These are phyloP conservation scores for Stenotaenia linearis DNA, from an alignment of 2,888 invertebrate genomes.

Conservation along the genomic window DNA sequence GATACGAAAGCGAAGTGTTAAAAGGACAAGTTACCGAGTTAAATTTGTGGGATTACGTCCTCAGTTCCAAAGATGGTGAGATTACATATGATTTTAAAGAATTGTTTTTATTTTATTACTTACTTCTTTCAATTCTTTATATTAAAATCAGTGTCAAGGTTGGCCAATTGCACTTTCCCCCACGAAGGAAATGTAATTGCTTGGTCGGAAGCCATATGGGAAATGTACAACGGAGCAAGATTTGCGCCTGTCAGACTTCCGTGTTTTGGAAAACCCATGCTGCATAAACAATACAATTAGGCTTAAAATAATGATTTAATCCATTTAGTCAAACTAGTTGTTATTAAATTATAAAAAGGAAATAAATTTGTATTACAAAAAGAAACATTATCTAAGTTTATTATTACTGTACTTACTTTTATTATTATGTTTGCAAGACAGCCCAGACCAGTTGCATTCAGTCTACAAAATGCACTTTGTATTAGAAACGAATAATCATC, in stretches of 20 bases:
- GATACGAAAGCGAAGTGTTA: not conserved
- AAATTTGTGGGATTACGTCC: constrained; percentile 11
- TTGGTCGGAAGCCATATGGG: constrained; percentile 5
- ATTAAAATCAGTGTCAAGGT: not conserved
- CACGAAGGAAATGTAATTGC: not conserved
- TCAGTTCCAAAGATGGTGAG: not conserved
- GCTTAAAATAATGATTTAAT: not conserved
- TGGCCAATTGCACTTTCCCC: constrained; percentile 14
- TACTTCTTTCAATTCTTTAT: not conserved
- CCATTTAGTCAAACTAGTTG: not conserved
- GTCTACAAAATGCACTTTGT: too few relatives aligned
- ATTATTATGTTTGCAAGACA: too few relatives aligned
- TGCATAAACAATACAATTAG: constrained; percentile 2
- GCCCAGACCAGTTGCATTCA: too few relatives aligned
- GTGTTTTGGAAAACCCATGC: constrained; percentile 8
- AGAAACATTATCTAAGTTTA: too few relatives aligned
- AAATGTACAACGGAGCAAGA: constrained; percentile 12
- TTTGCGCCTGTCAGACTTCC: constrained; percentile 14
- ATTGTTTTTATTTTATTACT: not conserved
- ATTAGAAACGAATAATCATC: too few relatives aligned
- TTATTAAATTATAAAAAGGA: not conserved
- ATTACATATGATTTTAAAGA: not conserved
- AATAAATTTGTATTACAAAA: not conserved
- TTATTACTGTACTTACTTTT: too few relatives aligned
- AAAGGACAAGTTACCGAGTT: constrained; percentile 1